Evolutionary conservation across 2,888 invertebrate species (phyloP).

Genomic region (Hydriomena furcata): DNA sequence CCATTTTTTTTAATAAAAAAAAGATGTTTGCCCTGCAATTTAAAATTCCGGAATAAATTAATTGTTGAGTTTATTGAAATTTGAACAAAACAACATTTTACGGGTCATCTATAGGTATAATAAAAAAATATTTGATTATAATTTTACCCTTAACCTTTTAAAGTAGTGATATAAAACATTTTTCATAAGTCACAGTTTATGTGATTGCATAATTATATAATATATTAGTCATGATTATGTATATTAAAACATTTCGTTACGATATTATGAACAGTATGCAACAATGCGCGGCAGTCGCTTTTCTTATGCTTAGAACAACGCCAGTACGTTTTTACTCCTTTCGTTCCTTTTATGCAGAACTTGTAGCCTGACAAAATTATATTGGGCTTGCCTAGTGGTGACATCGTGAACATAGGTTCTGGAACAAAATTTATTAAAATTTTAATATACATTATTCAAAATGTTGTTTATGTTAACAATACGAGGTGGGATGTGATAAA

Average conservation of each 20-base stretch:
- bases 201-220: too few species aligned
- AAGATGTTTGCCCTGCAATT: too few species aligned
- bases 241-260: conserved; percentile 22
- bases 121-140: background rate
- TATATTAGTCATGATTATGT: conserved; percentile 20
- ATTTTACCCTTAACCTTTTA: conserved; percentile 12
- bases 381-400: conserved; percentile 42
- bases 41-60: too few species aligned
- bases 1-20: too few species aligned
- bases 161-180: background rate
- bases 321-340: conserved; percentile 45
- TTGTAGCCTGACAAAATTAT: conserved; percentile 45
- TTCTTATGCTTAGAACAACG: conserved; percentile 35
- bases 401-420: conserved; percentile 36
- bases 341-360: conserved; percentile 41
- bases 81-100: too few species aligned
- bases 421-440: conserved; percentile 17
- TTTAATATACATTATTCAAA: too few species aligned
- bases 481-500: too few species aligned
- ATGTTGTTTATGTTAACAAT: too few species aligned
- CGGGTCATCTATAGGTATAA: too few species aligned
- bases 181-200: too few species aligned
- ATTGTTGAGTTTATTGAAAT: too few species aligned
- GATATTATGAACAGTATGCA: conserved; percentile 31
- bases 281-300: conserved; percentile 33